Base-by-base conservation (phyloP, 2,888 invertebrate genomes). In the Eilema depressum region DNA sequence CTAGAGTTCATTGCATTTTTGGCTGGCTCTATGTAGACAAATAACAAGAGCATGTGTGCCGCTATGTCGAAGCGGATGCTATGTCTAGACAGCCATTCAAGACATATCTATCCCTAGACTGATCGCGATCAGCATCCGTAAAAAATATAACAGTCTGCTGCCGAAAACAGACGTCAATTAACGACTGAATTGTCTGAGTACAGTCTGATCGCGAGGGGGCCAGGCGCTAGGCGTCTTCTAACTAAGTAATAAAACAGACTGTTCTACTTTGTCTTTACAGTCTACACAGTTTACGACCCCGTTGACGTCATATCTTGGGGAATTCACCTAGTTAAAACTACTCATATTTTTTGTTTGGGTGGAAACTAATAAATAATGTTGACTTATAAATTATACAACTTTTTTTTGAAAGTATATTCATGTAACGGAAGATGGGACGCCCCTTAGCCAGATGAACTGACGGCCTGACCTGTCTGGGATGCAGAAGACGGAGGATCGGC, bases 31-130 rank as follows among this genome's bases (percentile, higher is more conserved):
- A 81, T 82, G 74, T 79, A 85, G 82, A 85, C 85, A 87, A 86
- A 86, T 81, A 83, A 78, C 81, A 79, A 78, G 79, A 79, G 78
- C 86, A 85, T 83, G 83, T 86, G 86, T 85, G 84, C 80, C 79
- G 82, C 84, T 86, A 83, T 87, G 85, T 81, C 78, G 79, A 80
- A 83, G 85, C 90, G 91, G 89, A 90, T 88, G 88, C 87, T 85
- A 87, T 85, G 92, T 92, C 91, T 90, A 90, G 91, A 91, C 91
- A 76, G 81, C 85, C 90, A 90, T 91, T 91, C 92, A 88, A 60
- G 73, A 88, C 85, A 81, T 75, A 85, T 87, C 84, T 92, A 92
- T 92, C 91, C 90, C 80, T 85, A 90, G 91, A 89, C 88, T 83
- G 86, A 92, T 92, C 90, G 88, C 80, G 80, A 85, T 86, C 85